Percentiles rank a stretch among this genome's conserved stretches.
These are phyloP conservation scores for Copidosoma floridanum DNA, from an alignment of 1,140 invertebrate species.

Conservation along the genomic window DNA sequence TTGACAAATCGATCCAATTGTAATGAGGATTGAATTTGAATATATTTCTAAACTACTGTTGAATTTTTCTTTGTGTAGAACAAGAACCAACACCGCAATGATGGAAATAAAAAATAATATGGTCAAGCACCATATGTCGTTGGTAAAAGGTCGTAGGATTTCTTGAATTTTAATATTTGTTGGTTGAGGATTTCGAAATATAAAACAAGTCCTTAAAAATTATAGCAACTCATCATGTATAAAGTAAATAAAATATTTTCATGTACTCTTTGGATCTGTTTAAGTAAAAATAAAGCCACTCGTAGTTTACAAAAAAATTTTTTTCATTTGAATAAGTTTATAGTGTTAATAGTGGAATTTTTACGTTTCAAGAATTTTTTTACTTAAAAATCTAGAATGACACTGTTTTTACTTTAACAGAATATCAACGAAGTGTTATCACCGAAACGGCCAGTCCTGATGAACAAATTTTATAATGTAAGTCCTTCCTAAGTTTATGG, in stretches of 20 bases:
- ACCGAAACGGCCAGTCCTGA: constrained; percentile 10
- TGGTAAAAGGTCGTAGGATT: background rate
- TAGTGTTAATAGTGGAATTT: too few relatives aligned
- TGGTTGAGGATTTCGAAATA: constrained; percentile 2
- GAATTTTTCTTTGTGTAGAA: background rate
- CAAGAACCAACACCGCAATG: background rate
- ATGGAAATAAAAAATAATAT: background rate
- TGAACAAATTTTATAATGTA: background rate
- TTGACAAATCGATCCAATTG: background rate
- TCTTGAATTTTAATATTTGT: background rate
- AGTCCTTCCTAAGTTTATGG: background rate
- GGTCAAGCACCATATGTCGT: background rate
- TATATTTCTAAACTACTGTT: background rate
- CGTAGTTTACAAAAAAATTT: background rate
- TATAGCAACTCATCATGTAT: background rate
- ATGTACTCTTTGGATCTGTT: too few relatives aligned
- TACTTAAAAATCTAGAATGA: too few relatives aligned
- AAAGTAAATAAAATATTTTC: too few relatives aligned
- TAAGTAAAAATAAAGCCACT: too few relatives aligned
- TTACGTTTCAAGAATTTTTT: too few relatives aligned
- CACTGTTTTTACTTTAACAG: too few relatives aligned
- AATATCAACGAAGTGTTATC: too few relatives aligned
- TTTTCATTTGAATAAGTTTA: too few relatives aligned
- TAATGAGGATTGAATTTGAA: background rate
- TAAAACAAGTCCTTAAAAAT: constrained; percentile 1